Evolutionary conservation across 2,888 invertebrate species (phyloP), one percentile per base, ranked within the genome.

Genomic region (Aproaerema taeniolella): DNA sequence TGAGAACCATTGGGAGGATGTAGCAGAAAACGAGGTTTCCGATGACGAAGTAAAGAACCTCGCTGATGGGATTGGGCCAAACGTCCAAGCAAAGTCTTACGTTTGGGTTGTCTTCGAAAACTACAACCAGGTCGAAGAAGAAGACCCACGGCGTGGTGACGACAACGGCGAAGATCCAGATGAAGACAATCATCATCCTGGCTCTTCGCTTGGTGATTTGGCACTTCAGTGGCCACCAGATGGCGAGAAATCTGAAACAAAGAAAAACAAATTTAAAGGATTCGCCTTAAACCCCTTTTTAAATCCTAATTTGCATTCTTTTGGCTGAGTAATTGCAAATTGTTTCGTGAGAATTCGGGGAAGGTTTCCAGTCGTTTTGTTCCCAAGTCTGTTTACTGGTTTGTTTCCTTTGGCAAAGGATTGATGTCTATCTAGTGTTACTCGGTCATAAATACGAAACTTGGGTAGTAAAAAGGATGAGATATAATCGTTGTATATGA

Each of bases 161-260:
- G 28, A 92, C 89, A 49, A 95, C 83, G 1, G 97, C 95, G 53
- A 95, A 91, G 63, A 94, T 88, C 97, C 97, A 97, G 63, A 97
- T 97, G 63, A 95, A 88, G 44, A 95, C 87, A 58, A 97, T 96
- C 90, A 96, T 94, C 70, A 95, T 87, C 38, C 95, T 90, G 7
- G 97, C 96, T 11, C 95, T 91, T 39, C 93, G 89, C 64, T 95
- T 95, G 32, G 96, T 95, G 78, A 97, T 95, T 76, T 96, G 96
- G 65, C 93, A 92, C 65, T 95, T 95, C 59, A 97, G 77, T 1
- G 96, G 96, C 92, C 95, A 96, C 94, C 97, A 97, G 60, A 97
- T 98, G 31, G 97, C 97, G 54, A 97, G 89, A 73, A 97, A 97
- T 88, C 97, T 97, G 92, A 11, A 92, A 90, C 87, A 79, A 78